phyloP scores from a whole-genome alignment of 2,797 vertebrate species.

The Sternarchorhynchus goeldii region DNA sequence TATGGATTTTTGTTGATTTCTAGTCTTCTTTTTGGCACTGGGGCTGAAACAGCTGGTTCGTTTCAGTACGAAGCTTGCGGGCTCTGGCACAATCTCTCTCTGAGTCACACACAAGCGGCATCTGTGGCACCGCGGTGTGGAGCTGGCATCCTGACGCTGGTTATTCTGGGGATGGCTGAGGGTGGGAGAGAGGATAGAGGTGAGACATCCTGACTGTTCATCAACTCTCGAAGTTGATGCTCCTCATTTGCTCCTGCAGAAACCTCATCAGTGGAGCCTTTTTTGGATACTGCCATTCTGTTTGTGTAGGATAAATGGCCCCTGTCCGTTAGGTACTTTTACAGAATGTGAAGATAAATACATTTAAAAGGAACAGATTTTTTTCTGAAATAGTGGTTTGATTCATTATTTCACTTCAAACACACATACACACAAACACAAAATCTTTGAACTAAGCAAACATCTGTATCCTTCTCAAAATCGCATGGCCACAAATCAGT shows the following conservation, averaged over 20 bases:
- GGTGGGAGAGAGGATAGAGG: background rate
- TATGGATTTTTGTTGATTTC: background rate
- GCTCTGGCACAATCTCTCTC: background rate
- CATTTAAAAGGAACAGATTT: background rate
- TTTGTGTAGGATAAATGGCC: slow-evolving; percentile 41
- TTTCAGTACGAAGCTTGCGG: background rate
- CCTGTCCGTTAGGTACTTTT: slow-evolving; percentile 25
- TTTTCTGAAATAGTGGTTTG: background rate
- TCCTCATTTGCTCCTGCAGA: background rate
- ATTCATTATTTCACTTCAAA: slow-evolving; percentile 2
- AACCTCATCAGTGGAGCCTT: background rate
- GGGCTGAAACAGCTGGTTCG: background rate
- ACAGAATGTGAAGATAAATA: background rate
- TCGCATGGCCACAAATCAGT: slow-evolving; percentile 16
- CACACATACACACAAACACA: background rate
- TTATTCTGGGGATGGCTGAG: background rate
- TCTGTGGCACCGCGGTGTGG: background rate
- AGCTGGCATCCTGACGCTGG: too few species aligned
- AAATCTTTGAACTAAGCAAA: slow-evolving; percentile 22
- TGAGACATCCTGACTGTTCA: background rate
- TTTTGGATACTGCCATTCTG: background rate
- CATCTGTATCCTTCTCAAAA: slow-evolving; percentile 14
- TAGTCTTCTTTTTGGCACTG: background rate
- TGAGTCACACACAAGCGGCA: background rate
- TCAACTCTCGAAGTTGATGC: background rate